Percentiles rank a stretch among this genome's conserved stretches.
Conservation (phyloP, 2,113 vertebrate genomes). For the Prionailurus bengalensis region DNA sequence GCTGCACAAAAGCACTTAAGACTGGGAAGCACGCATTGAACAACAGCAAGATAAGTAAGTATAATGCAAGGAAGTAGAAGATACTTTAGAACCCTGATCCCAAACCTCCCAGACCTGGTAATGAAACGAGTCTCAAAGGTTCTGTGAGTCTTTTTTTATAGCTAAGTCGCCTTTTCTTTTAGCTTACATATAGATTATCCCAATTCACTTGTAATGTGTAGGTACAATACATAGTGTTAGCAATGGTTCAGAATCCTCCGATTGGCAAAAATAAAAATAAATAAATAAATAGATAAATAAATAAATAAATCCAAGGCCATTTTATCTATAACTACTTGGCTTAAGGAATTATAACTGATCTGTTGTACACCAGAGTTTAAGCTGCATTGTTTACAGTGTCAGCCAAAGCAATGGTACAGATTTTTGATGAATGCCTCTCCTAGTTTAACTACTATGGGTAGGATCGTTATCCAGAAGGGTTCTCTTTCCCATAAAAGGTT, state of each 20-base stretch:
- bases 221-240: background rate
- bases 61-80: background rate
- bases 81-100: background rate
- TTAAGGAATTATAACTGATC: constrained; percentile 23
- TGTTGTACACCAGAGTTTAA: background rate
- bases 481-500: background rate
- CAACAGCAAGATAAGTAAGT: background rate
- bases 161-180: background rate
- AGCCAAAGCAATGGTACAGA: background rate
- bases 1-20: background rate
- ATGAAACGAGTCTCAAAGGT: constrained; percentile 33
- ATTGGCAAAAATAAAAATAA: background rate
- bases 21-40: background rate
- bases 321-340: background rate
- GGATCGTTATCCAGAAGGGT: constrained; percentile 16
- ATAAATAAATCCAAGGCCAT: background rate
- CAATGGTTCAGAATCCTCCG: background rate
- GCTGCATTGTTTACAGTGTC: background rate
- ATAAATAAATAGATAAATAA: background rate
- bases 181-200: background rate
- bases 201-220: background rate
- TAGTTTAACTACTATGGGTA: background rate
- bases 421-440: background rate
- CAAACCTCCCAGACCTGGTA: background rate
- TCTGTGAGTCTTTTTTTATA: background rate